Evolutionary conservation across 2,113 vertebrate species (phyloP).

Genomic region (Callipepla californica): DNA sequence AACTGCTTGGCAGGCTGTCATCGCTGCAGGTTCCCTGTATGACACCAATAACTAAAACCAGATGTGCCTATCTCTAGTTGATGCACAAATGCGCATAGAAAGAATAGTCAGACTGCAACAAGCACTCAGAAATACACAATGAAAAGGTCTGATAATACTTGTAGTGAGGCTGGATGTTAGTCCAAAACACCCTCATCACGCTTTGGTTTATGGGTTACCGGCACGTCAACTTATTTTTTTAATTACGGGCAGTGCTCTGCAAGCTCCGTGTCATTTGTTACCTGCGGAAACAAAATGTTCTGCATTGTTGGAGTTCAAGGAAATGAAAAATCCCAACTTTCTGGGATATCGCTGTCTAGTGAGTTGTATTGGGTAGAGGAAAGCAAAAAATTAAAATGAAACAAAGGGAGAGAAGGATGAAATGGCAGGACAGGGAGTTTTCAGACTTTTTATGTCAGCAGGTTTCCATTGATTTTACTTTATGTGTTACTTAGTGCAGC

Average conservation of each 20-base stretch:
- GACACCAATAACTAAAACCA: conserved; percentile 50
- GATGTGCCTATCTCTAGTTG: conserved; percentile 3
- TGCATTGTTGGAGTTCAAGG: background rate
- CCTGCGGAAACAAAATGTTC: conserved; percentile 3
- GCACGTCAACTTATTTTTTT: background rate
- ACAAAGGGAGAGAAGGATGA: background rate
- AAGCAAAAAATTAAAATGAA: conserved; percentile 4
- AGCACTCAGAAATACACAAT: background rate
- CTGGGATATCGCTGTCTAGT: background rate
- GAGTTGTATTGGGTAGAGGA: background rate
- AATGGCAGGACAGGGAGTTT: conserved; percentile 13
- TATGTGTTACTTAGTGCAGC: background rate
- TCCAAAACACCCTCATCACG: background rate
- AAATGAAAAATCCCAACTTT: conserved; percentile 10
- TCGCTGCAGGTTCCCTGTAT: conserved; percentile 17
- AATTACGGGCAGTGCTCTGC: background rate
- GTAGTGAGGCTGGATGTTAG: background rate
- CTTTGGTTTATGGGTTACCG: background rate
- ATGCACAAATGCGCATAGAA: background rate
- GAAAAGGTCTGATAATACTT: background rate
- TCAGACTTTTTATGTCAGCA: background rate
- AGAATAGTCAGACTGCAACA: background rate
- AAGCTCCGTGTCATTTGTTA: background rate
- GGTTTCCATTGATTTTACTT: conserved; percentile 22
- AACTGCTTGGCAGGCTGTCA: conserved; percentile 10